Conservation (phyloP, 2,888 invertebrate species). For the Rhogogaster chlorosoma region DNA sequence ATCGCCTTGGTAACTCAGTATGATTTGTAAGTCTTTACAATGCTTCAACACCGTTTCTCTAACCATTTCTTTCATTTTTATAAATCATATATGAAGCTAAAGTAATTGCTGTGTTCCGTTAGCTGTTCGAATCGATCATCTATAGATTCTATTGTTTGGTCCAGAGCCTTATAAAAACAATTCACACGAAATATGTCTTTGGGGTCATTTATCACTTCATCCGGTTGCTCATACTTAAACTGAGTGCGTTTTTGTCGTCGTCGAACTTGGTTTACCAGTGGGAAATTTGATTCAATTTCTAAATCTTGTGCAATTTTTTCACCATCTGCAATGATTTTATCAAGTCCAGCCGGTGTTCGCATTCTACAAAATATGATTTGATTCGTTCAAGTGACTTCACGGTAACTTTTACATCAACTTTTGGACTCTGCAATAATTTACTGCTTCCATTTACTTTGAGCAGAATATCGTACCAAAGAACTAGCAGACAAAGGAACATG, state of each 20-base stretch:
- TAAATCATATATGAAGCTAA: conserved; percentile 5
- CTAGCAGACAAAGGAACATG: conserved; percentile 33
- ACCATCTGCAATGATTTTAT: conserved; percentile 23
- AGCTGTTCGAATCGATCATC: conserved; percentile 15
- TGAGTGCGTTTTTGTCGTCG: neutral
- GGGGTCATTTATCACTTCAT: neutral
- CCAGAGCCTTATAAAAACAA: neutral
- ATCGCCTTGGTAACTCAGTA: conserved; percentile 45
- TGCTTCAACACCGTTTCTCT: conserved; percentile 54
- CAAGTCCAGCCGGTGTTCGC: neutral
- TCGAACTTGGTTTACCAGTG: neutral
- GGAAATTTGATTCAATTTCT: neutral
- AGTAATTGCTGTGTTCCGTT: conserved; percentile 4
- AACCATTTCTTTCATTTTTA: conserved; percentile 52
- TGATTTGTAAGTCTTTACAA: conserved; percentile 53
- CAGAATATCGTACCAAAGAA: conserved; percentile 45
- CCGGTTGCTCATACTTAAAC: neutral
- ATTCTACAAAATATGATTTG: conserved; percentile 15
- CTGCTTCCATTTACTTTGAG: conserved; percentile 39
- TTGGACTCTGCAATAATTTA: conserved; percentile 40
- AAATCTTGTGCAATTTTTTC: conserved; percentile 1
- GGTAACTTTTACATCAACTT: conserved; percentile 29
- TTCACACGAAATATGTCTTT: neutral
- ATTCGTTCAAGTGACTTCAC: conserved; percentile 7
- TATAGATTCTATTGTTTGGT: neutral